Percentiles rank a stretch among this genome's conserved stretches.
These are phyloP conservation scores for Capitella teleta DNA, from an alignment of 1,140 invertebrate genomes.

Conservation along the genomic window DNA sequence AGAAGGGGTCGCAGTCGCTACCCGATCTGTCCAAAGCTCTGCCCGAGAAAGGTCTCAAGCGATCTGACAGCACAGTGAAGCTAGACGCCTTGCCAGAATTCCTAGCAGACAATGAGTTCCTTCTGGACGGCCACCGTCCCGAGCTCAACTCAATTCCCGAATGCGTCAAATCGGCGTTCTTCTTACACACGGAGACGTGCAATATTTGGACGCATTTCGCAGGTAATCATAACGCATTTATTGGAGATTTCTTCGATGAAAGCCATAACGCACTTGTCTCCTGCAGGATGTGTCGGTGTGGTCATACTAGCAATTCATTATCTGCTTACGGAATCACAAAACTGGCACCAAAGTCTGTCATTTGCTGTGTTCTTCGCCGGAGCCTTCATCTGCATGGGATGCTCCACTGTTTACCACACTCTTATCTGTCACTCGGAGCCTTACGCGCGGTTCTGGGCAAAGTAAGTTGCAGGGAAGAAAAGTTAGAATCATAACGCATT, in stretches of 20 bases:
- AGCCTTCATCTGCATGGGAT: conserved; percentile 14
- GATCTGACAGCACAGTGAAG: too few relatives aligned
- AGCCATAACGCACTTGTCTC: too few relatives aligned
- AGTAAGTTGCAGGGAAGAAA: not conserved
- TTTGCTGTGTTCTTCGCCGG: conserved; percentile 14
- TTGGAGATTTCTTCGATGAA: not conserved
- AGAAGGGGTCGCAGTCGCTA: too few relatives aligned
- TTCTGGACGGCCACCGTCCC: conserved; percentile 82
- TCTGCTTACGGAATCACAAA: not conserved
- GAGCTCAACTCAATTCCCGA: conserved; percentile 83
- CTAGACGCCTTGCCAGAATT: conserved; percentile 58
- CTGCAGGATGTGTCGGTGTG: conserved; percentile 5
- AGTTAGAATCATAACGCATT: not conserved
- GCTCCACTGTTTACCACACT: conserved; percentile 17
- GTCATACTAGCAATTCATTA: conserved; percentile 3
- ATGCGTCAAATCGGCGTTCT: conserved; percentile 90
- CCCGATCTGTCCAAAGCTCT: too few relatives aligned
- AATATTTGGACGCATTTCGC: conserved; percentile 92
- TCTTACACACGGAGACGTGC: conserved; percentile 68
- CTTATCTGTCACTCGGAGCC: conserved; percentile 17
- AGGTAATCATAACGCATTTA: conserved; percentile 40
- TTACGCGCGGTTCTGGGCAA: too few relatives aligned
- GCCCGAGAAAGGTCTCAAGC: too few relatives aligned
- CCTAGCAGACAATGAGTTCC: conserved; percentile 93
- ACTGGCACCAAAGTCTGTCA: conserved; percentile 13